Evolutionary conservation across 2,113 vertebrate species (phyloP).

Genomic region (Passer montanus): DNA sequence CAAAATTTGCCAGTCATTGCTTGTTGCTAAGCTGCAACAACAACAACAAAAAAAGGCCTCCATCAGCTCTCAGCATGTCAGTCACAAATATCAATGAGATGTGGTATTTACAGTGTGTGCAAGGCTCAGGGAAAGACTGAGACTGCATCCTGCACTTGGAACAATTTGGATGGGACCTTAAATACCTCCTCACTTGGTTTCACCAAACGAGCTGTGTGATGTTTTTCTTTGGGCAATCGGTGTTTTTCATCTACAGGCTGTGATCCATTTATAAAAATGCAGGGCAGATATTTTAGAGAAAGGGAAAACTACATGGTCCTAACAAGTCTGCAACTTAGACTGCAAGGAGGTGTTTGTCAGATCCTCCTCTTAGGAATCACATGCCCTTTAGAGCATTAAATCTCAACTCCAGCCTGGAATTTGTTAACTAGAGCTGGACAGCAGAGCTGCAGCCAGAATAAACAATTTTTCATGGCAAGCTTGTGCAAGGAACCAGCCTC

Average conservation of each 20-base stretch:
- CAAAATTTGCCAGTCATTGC: slow-evolving; percentile 48
- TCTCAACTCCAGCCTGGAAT: background rate
- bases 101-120: background rate
- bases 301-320: background rate
- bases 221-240: background rate
- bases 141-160: background rate
- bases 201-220: background rate
- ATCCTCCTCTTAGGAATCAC: background rate
- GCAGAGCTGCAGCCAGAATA: background rate
- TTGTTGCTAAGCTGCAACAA: slow-evolving; percentile 32
- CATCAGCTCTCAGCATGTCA: background rate
- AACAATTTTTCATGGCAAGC: background rate
- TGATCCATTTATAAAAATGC: background rate
- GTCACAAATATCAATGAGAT: background rate
- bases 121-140: background rate
- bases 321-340: background rate
- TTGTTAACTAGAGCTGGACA: background rate
- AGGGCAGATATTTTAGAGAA: background rate
- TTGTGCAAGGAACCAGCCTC: background rate
- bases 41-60: background rate
- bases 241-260: background rate
- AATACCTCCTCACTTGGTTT: background rate
- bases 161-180: background rate
- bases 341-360: background rate
- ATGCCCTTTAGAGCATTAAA: background rate